Percentiles rank a stretch among this genome's conserved stretches.
These are phyloP conservation scores for Pocota personata DNA, from an alignment of 2,888 invertebrate species.

Conservation along the genomic window DNA sequence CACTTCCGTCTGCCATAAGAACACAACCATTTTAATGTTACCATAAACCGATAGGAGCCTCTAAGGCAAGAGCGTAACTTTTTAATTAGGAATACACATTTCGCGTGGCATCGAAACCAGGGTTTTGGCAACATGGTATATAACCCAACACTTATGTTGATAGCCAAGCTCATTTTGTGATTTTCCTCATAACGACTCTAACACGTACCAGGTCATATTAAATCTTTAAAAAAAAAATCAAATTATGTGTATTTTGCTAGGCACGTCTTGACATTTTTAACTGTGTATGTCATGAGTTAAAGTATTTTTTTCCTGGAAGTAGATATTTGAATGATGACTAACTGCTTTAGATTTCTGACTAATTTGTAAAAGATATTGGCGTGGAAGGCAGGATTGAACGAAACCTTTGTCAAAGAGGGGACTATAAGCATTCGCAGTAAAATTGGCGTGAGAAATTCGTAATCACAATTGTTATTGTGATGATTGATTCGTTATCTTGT, in stretches of 20 bases:
- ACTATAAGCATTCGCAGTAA: not conserved
- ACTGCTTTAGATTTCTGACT: not conserved
- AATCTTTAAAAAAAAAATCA: not conserved
- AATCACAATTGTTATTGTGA: not conserved
- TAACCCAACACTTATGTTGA: slow-evolving; percentile 5
- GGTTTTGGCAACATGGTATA: slow-evolving; percentile 2
- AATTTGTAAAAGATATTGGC: not conserved
- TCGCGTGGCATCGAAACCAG: not conserved
- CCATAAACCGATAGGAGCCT: slow-evolving; percentile 31
- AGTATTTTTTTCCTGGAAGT: not conserved
- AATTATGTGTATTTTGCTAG: not conserved
- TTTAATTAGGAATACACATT: slow-evolving; percentile 49
- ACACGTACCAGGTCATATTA: not conserved
- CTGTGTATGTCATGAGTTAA: not conserved
- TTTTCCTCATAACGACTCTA: not conserved
- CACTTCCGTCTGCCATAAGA: slow-evolving; percentile 51
- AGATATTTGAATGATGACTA: not conserved
- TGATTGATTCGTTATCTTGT: not conserved
- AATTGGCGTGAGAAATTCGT: not conserved
- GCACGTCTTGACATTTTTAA: not conserved
- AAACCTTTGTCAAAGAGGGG: not conserved
- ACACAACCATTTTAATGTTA: slow-evolving; percentile 24
- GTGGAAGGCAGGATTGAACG: not conserved
- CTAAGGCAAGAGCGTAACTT: slow-evolving; percentile 45
- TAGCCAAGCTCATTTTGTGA: not conserved